phyloP scores from a whole-genome alignment of 1,140 invertebrate species.

The Trichogramma pretiosum region DNA sequence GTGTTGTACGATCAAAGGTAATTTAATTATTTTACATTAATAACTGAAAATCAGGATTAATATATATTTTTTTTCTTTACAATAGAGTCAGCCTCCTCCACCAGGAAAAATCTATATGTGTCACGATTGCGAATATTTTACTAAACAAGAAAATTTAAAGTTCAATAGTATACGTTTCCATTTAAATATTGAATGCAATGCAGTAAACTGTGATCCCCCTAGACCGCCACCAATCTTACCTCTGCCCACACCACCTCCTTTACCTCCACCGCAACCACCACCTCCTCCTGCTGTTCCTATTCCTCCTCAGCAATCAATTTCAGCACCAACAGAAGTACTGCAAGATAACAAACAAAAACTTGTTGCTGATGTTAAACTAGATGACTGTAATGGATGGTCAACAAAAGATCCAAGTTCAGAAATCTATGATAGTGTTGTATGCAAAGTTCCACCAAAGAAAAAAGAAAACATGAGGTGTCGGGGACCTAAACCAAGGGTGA shows the following conservation, averaged over 20 bases:
- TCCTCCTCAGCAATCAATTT: too few species aligned
- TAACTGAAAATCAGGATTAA: neutral
- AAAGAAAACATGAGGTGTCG: slow-evolving; percentile 14
- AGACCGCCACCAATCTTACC: neutral
- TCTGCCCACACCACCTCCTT: neutral
- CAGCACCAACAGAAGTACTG: slow-evolving; percentile 12
- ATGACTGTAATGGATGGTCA: slow-evolving; percentile 4
- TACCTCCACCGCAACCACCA: neutral
- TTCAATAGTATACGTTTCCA: slow-evolving; percentile 8
- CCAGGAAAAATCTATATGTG: slow-evolving; percentile 19
- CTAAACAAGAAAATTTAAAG: slow-evolving; percentile 13
- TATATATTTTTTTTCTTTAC: neutral
- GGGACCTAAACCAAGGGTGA: slow-evolving; percentile 8
- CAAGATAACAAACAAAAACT: slow-evolving; percentile 17
- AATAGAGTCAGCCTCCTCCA: slow-evolving; percentile 16
- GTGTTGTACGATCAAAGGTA: slow-evolving; percentile 22
- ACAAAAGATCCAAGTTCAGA: slow-evolving; percentile 8
- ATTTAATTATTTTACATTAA: neutral
- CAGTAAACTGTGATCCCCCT: too few species aligned
- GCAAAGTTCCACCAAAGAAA: slow-evolving; percentile 8
- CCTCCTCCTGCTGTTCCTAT: neutral
- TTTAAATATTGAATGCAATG: too few species aligned
- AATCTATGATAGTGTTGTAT: slow-evolving; percentile 12
- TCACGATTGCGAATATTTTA: slow-evolving; percentile 18
- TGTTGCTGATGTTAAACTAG: slow-evolving; percentile 8